Evolutionary conservation across 2,888 invertebrate genomes (phyloP).

Genomic region (Labia minor): DNA sequence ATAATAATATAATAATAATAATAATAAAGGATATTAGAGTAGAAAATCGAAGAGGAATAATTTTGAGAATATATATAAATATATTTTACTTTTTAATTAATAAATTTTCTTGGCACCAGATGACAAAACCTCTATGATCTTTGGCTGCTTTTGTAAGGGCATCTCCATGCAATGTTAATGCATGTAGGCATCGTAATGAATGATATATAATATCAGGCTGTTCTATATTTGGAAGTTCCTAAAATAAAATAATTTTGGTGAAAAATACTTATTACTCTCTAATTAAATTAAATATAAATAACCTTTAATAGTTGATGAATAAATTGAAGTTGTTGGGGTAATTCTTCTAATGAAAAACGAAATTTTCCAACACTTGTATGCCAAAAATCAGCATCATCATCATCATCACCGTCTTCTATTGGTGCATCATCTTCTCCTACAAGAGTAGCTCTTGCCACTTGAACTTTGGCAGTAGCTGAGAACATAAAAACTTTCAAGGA

Average conservation of each 20-base stretch:
- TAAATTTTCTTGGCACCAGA: conserved; percentile 92
- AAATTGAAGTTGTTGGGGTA: conserved; percentile 86
- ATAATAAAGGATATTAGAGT: too few relatives aligned
- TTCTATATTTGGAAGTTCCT: conserved; percentile 68
- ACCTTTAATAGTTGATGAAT: conserved; percentile 82
- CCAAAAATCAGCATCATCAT: conserved; percentile 76
- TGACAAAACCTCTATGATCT: conserved; percentile 84
- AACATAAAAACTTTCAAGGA: conserved; percentile 22
- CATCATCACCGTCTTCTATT: conserved; percentile 55
- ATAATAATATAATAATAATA: background rate
- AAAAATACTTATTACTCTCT: background rate
- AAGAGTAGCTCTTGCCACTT: conserved; percentile 64
- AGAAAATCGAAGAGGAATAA: background rate
- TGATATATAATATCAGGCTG: conserved; percentile 91
- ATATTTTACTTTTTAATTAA: conserved; percentile 72
- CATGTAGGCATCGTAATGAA: conserved; percentile 80
- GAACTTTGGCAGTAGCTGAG: conserved; percentile 53
- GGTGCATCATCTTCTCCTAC: conserved; percentile 65
- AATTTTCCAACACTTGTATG: conserved; percentile 87
- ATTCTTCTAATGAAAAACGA: conserved; percentile 75
- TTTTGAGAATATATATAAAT: background rate
- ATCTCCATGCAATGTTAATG: conserved; percentile 85
- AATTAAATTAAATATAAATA: background rate
- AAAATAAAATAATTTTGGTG: conserved; percentile 17
- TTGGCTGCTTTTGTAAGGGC: conserved; percentile 75